Conservation (phyloP, 2,888 invertebrate species). For the Sabatieria punctata region DNA sequence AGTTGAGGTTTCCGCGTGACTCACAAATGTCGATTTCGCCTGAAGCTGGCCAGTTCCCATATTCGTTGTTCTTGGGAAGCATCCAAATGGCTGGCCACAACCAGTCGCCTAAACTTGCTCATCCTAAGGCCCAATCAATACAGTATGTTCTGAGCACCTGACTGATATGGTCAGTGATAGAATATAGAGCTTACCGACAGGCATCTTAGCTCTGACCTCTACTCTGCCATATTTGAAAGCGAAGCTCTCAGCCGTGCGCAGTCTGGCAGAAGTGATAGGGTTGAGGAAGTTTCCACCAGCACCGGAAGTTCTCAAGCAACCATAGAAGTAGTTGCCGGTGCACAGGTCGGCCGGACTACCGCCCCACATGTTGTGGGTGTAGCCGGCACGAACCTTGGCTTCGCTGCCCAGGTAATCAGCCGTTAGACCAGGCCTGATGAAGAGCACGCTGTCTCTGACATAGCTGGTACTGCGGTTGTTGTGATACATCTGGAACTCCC, state of each 20-base stretch:
- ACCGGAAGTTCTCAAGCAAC: constrained; percentile 41
- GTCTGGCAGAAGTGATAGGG: constrained; percentile 49
- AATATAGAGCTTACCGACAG: too few relatives aligned
- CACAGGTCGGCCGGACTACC: constrained; percentile 44
- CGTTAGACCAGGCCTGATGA: constrained; percentile 44
- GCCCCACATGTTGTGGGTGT: constrained; percentile 32
- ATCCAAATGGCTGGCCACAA: constrained; percentile 51
- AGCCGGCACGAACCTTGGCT: constrained; percentile 40
- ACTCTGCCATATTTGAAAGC: constrained; percentile 44
- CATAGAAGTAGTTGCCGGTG: constrained; percentile 33
- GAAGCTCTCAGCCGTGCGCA: constrained; percentile 47
- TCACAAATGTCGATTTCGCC: constrained; percentile 56
- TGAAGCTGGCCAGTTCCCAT: constrained; percentile 52
- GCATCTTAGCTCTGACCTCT: constrained; percentile 49
- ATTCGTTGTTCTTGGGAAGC: constrained; percentile 45
- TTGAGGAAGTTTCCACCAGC: constrained; percentile 42
- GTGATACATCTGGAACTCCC: constrained; percentile 43
- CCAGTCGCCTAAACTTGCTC: too few relatives aligned
- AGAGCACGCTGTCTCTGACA: constrained; percentile 41
- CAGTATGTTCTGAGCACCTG: too few relatives aligned
- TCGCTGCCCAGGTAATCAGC: constrained; percentile 19
- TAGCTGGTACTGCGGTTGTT: constrained; percentile 52
- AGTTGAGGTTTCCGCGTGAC: constrained; percentile 44
- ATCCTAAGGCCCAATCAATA: too few relatives aligned
- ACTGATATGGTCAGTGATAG: too few relatives aligned